A percentile compares a stretch with the other conserved stretches of the same genome.
Evolutionary conservation across 2,113 vertebrate species (phyloP).

Genomic region (Phylloscopus whistleri): DNA sequence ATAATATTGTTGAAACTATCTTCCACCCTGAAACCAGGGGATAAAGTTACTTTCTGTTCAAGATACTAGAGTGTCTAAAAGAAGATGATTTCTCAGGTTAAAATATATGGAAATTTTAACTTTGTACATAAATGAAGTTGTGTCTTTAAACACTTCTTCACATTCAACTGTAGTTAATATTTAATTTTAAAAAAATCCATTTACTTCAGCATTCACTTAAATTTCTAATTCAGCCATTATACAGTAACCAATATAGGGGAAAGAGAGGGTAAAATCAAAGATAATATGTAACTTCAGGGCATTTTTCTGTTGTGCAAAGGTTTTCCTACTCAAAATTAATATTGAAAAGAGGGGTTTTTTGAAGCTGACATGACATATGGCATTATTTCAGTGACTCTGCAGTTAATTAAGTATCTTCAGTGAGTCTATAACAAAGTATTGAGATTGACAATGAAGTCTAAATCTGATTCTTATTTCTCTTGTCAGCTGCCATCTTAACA

Average conservation of each 20-base stretch:
- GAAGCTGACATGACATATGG: background rate
- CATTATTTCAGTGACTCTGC: background rate
- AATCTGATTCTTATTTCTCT: background rate
- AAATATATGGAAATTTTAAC: background rate
- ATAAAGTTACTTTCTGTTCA: background rate
- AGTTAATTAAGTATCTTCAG: background rate
- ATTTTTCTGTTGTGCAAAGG: background rate
- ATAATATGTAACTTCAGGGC: background rate
- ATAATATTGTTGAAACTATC: background rate
- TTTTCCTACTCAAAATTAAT: background rate
- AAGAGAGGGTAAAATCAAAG: background rate
- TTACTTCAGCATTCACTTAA: background rate
- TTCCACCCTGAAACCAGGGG: background rate
- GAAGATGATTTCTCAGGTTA: background rate
- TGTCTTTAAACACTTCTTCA: background rate
- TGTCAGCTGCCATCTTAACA: background rate
- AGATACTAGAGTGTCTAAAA: background rate
- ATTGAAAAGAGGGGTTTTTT: background rate
- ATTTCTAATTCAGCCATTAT: background rate
- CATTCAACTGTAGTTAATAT: background rate
- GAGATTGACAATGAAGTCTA: background rate
- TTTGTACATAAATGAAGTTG: background rate
- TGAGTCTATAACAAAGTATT: background rate
- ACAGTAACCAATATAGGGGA: background rate
- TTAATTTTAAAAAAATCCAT: background rate